Conservation (phyloP, 2,797 vertebrate species). For the Tragelaphus oryx region DNA sequence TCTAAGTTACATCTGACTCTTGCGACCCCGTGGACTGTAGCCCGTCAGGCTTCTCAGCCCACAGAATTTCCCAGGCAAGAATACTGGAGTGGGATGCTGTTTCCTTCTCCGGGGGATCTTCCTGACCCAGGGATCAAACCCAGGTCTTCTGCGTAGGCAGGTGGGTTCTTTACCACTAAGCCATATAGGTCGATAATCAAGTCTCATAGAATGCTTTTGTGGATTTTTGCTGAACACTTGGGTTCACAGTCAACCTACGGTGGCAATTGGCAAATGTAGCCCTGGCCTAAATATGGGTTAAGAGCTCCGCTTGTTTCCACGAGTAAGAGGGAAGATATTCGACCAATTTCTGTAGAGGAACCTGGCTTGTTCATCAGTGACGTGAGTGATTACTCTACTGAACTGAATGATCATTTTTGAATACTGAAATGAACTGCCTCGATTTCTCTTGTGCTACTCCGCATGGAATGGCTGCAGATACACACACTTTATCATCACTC, state of each 20-base stretch:
- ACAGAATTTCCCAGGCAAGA: background rate
- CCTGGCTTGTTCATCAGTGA: accelerated
- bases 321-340: background rate
- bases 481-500: accelerated
- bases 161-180: background rate
- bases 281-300: accelerated
- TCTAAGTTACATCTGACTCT: background rate
- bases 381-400: accelerated
- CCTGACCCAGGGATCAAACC: background rate
- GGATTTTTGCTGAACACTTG: background rate
- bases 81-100: background rate
- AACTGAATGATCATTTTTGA: accelerated
- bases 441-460: accelerated
- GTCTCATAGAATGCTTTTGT: background rate
- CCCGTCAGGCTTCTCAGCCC: background rate
- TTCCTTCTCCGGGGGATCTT: background rate
- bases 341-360: background rate
- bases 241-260: accelerated
- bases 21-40: accelerated
- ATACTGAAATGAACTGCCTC: background rate
- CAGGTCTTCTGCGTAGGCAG: background rate
- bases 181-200: accelerated
- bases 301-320: background rate
- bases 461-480: accelerated
- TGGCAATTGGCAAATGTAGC: no score